These are phyloP conservation scores for Boleophthalmus pectinirostris DNA, from an alignment of 2,113 vertebrate species.

Conservation along the genomic window DNA sequence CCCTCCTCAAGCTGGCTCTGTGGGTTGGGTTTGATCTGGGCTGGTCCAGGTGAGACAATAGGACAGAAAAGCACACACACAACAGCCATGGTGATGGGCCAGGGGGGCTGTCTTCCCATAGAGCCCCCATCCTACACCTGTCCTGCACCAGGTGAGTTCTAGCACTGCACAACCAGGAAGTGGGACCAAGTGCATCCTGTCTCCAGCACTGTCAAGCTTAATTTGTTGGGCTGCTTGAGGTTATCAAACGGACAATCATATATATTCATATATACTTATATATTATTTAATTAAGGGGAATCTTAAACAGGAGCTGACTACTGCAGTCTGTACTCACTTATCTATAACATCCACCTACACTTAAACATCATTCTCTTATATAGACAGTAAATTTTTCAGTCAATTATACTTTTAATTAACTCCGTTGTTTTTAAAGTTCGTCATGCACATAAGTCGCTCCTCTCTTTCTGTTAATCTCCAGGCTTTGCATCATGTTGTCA, in stretches of 20 bases:
- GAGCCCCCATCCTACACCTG: constrained; percentile 31
- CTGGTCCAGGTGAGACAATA: constrained; percentile 23
- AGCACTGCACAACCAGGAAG: constrained; percentile 48
- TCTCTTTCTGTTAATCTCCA: constrained; percentile 51
- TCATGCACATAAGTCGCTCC: constrained; percentile 72
- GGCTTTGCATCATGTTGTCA: constrained; percentile 66
- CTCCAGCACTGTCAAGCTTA: constrained; percentile 60
- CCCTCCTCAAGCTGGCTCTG: constrained; percentile 36
- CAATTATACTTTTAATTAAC: constrained; percentile 70
- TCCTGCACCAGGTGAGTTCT: constrained; percentile 59
- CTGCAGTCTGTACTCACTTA: constrained; percentile 63
- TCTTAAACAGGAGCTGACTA: constrained; percentile 68
- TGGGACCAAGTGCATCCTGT: constrained; percentile 30
- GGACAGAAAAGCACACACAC: constrained; percentile 32
- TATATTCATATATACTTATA: constrained; percentile 31
- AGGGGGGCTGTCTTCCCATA: constrained; percentile 1
- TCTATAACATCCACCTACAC: constrained; percentile 71
- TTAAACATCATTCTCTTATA: constrained; percentile 71
- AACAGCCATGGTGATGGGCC: constrained; percentile 30
- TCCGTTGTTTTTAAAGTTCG: constrained; percentile 70
- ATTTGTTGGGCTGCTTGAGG: constrained; percentile 62
- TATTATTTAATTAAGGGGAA: constrained; percentile 41
- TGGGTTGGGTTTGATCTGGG: constrained; percentile 26
- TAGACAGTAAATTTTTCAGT: constrained; percentile 77
- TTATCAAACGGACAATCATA: constrained; percentile 58